Conservation (phyloP, 2,888 invertebrate species). For the Phengaris alcon region DNA sequence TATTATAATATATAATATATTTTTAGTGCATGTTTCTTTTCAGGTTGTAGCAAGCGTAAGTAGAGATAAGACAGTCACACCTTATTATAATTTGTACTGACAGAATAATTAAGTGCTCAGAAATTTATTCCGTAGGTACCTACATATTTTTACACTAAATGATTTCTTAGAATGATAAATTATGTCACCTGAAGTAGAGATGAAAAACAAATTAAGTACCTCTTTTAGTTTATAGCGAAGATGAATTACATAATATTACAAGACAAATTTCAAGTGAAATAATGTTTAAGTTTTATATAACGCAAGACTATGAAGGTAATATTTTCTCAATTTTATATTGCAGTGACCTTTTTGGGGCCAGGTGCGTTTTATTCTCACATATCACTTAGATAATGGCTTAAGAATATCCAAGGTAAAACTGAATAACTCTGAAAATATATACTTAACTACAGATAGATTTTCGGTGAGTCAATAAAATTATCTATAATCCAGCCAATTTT, state of each 20-base stretch:
- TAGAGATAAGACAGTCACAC: too few species aligned
- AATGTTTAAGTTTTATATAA: not conserved
- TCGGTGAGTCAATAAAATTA: not conserved
- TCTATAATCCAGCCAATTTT: not conserved
- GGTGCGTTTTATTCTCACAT: slow-evolving; percentile 12
- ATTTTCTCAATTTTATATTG: slow-evolving; percentile 20
- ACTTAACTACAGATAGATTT: not conserved
- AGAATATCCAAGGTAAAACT: not conserved
- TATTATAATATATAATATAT: too few species aligned
- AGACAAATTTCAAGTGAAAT: not conserved
- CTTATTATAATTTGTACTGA: too few species aligned
- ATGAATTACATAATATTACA: not conserved
- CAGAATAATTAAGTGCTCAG: too few species aligned
- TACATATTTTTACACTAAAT: too few species aligned
- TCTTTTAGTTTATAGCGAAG: too few species aligned
- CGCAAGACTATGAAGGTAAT: not conserved
- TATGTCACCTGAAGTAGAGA: too few species aligned
- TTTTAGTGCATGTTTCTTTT: too few species aligned
- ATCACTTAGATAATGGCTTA: slow-evolving; percentile 16
- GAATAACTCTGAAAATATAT: not conserved
- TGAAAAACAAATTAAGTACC: too few species aligned
- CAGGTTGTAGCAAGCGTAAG: too few species aligned
- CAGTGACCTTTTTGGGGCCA: slow-evolving; percentile 14
- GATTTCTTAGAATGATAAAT: too few species aligned
- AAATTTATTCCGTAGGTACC: too few species aligned